These are phyloP conservation scores for Leucoma salicis DNA, from an alignment of 2,888 invertebrate species.

Conservation along the genomic window DNA sequence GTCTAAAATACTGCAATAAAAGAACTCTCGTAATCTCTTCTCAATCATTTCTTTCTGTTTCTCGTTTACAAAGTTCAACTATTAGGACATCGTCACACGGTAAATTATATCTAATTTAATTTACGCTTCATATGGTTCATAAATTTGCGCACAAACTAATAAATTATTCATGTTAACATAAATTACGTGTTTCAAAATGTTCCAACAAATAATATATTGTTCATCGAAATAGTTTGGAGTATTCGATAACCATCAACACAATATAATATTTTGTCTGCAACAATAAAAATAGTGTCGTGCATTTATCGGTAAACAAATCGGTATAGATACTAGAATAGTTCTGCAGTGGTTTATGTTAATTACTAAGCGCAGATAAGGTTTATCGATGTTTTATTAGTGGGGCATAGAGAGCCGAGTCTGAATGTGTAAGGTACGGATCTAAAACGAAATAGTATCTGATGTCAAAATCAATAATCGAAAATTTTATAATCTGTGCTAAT, in stretches of 20 bases:
- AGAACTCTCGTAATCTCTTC: too few species aligned
- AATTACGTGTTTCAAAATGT: conserved; percentile 19
- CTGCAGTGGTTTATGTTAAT: conserved; percentile 10
- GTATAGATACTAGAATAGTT: background rate
- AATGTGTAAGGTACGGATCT: conserved; percentile 14
- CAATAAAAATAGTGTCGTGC: conserved; percentile 39
- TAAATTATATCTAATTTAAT: background rate
- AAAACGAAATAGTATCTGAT: conserved; percentile 7
- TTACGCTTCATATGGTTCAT: conserved; percentile 1
- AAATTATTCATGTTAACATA: conserved; percentile 18
- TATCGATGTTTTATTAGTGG: conserved; percentile 22
- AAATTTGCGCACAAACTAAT: conserved; percentile 9
- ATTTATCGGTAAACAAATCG: conserved; percentile 18
- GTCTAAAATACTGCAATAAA: too few species aligned
- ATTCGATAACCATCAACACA: conserved; percentile 24
- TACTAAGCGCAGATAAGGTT: conserved; percentile 27
- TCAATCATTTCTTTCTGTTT: too few species aligned
- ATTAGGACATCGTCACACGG: too few species aligned
- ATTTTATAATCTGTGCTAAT: too few species aligned
- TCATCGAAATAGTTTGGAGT: conserved; percentile 17
- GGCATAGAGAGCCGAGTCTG: conserved; percentile 10
- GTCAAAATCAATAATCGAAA: too few species aligned
- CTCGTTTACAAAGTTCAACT: too few species aligned
- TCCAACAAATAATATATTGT: conserved; percentile 22
- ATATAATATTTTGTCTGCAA: conserved; percentile 22